Conservation (phyloP, 2,888 invertebrate species). For the Trissoscelio sp. region DNA sequence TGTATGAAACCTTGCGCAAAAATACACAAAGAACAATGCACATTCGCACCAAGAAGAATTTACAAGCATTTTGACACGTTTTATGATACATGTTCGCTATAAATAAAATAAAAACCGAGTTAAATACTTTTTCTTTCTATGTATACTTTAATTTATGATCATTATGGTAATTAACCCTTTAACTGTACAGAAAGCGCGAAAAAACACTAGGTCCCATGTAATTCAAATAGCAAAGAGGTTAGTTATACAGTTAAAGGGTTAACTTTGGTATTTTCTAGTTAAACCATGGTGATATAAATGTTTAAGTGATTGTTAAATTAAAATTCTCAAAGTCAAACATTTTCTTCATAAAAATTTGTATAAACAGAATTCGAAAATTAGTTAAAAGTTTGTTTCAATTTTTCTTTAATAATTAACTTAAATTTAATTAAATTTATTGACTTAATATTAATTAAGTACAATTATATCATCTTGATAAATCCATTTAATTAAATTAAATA, state of each 20-base stretch:
- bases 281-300: too few species aligned
- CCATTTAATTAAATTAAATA: too few species aligned
- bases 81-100: constrained; percentile 14
- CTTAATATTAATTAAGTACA: too few species aligned
- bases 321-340: too few species aligned
- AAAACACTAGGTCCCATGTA: constrained; percentile 10
- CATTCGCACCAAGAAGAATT: constrained; percentile 1
- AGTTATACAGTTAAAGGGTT: constrained; percentile 23
- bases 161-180: constrained; percentile 33
- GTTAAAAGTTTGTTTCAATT: too few species aligned
- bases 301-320: too few species aligned
- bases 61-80: constrained; percentile 18
- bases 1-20: constrained; percentile 25
- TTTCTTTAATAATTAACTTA: too few species aligned
- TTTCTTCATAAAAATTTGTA: too few species aligned
- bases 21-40: constrained; percentile 23
- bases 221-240: not conserved
- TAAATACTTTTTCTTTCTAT: not conserved
- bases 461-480: too few species aligned
- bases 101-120: constrained; percentile 8
- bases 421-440: too few species aligned
- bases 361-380: too few species aligned
- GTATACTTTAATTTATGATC: constrained; percentile 4
- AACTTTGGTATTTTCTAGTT: too few species aligned
- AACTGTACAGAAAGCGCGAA: constrained; percentile 6